A percentile compares a stretch with the other conserved stretches of the same genome.
These are phyloP conservation scores for Astreopora myriophthalma DNA, from an alignment of 64 coral and sea anemone species.

Conservation along the genomic window DNA sequence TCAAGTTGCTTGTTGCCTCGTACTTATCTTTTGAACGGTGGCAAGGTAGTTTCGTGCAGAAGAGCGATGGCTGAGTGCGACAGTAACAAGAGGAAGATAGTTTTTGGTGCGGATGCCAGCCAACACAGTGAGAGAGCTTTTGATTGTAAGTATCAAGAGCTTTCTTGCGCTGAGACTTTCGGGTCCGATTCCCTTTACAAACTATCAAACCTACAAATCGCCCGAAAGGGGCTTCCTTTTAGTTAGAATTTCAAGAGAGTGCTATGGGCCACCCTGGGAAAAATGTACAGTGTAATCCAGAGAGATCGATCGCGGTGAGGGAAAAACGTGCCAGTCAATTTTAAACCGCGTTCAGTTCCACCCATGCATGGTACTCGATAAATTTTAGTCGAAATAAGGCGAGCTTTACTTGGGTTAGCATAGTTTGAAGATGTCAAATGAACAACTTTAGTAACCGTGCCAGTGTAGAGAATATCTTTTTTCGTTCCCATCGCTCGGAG, in stretches of 20 bases:
- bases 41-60: neutral
- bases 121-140: constrained; percentile 69
- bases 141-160: constrained; percentile 77
- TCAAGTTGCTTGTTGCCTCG: no score
- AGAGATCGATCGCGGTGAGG: neutral
- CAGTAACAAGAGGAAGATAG: neutral
- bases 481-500: neutral
- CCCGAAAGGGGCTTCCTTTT: no score
- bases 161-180: neutral
- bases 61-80: neutral
- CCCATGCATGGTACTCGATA: no score
- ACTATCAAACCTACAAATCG: no score
- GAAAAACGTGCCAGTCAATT: no score
- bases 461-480: neutral
- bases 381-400: no score
- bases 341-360: no score
- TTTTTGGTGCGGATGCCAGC: constrained; percentile 72
- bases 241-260: no score
- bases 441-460: neutral
- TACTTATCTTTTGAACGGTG: no score
- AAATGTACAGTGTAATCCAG: neutral
- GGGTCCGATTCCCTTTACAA: neutral
- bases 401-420: no score
- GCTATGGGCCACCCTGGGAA: no score
- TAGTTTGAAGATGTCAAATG: neutral